phyloP scores from a whole-genome alignment of 2,113 vertebrate genomes.

The Psilopsiagon aymara region DNA sequence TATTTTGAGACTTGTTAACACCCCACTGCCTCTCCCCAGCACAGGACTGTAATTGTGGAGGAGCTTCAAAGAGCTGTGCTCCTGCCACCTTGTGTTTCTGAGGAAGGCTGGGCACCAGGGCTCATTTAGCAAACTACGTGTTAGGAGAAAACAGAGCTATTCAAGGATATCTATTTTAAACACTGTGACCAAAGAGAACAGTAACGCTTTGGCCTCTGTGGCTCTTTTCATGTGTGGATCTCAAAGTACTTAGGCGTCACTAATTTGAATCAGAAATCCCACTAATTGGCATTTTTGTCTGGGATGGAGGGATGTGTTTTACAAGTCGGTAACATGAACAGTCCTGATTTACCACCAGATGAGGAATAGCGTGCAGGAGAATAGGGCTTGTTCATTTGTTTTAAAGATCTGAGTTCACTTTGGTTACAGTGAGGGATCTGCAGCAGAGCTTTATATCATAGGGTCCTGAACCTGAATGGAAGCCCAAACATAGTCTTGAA shows the following conservation, averaged over 20 bases:
- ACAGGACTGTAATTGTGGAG: background rate
- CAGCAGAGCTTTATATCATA: background rate
- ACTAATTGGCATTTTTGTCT: conserved; percentile 36
- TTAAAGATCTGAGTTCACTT: background rate
- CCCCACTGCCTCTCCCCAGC: background rate
- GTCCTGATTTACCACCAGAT: background rate
- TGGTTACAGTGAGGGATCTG: background rate
- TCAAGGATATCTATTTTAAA: background rate
- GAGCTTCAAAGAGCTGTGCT: conserved; percentile 5
- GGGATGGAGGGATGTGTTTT: background rate
- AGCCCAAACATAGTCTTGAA: background rate
- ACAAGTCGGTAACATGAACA: background rate
- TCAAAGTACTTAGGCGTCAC: background rate
- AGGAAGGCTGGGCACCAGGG: background rate
- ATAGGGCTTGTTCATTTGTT: background rate
- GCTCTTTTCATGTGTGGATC: background rate
- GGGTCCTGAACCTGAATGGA: fast-evolving
- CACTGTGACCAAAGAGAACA: conserved; percentile 16
- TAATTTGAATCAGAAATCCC: conserved; percentile 46
- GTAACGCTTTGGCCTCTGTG: background rate
- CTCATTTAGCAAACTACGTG: background rate
- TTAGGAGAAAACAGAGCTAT: background rate
- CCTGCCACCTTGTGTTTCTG: background rate
- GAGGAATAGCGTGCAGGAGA: background rate
- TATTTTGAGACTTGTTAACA: background rate